Evolutionary conservation across 2,797 vertebrate genomes (phyloP).

Genomic region (Microtus californicus): DNA sequence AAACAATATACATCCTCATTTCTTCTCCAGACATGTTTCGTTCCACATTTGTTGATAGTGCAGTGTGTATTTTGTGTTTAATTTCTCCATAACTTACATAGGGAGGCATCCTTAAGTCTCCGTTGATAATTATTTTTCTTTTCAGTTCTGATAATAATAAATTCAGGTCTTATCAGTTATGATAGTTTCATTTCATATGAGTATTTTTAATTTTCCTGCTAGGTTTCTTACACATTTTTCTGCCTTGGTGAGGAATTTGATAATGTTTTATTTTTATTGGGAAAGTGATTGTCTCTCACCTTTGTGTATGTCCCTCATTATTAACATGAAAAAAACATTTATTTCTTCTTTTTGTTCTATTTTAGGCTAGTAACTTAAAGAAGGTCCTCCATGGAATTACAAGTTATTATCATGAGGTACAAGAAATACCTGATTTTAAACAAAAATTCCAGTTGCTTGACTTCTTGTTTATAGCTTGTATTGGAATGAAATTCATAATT

Average conservation of each 20-base stretch:
- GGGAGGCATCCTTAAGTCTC: not conserved
- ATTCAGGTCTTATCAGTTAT: slow-evolving; percentile 6
- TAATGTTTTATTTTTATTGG: slow-evolving; percentile 20
- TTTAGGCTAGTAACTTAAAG: slow-evolving; percentile 97
- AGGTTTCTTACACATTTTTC: slow-evolving; percentile 25
- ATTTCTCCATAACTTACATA: not conserved
- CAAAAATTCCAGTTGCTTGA: slow-evolving; percentile 29
- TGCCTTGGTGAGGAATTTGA: slow-evolving; percentile 25
- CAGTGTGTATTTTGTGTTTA: not conserved
- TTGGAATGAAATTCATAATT: slow-evolving; percentile 41
- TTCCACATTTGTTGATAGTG: slow-evolving; percentile 4
- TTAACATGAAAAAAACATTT: slow-evolving; percentile 51
- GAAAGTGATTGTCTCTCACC: slow-evolving; percentile 16
- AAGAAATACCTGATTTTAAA: slow-evolving; percentile 65
- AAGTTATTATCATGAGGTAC: slow-evolving; percentile 98
- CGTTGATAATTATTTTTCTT: not conserved
- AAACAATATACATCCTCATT: slow-evolving; percentile 5
- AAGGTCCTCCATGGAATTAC: slow-evolving; percentile 97
- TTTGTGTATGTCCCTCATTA: slow-evolving; percentile 42
- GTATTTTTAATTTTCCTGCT: slow-evolving; percentile 60
- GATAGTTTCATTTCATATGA: slow-evolving; percentile 14
- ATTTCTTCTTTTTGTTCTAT: slow-evolving; percentile 25
- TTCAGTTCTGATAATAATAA: not conserved
- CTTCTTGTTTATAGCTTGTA: slow-evolving; percentile 38
- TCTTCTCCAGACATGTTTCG: not conserved